These are phyloP conservation scores for Varanus salvator DNA, from an alignment of 2,113 vertebrate species.

Conservation along the genomic window DNA sequence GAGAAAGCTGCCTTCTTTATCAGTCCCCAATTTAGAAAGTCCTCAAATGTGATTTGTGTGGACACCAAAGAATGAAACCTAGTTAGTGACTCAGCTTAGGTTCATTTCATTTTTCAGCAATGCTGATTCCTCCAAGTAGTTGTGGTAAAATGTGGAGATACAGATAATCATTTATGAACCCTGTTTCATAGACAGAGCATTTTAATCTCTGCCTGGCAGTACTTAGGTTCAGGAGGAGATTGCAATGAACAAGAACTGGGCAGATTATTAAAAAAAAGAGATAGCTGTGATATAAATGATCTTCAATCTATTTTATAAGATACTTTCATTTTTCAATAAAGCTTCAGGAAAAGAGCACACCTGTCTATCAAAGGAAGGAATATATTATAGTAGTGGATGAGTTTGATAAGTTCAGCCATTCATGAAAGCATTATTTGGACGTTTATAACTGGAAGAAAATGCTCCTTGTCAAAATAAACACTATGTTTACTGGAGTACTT, in stretches of 20 bases:
- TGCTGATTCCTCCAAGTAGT: constrained; percentile 47
- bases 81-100: constrained; percentile 41
- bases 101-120: constrained; percentile 28
- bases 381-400: constrained; percentile 59
- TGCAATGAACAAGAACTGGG: constrained; percentile 72
- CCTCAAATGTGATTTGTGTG: constrained; percentile 61
- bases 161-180: constrained; percentile 68
- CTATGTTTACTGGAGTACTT: constrained; percentile 57
- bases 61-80: constrained; percentile 58
- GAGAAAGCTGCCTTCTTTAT: constrained; percentile 52
- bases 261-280: constrained; percentile 70
- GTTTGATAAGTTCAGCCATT: constrained; percentile 69
- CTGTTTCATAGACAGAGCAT: constrained; percentile 53
- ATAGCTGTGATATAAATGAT: constrained; percentile 75
- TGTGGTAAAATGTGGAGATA: constrained; percentile 55
- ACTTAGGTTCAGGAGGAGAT: constrained; percentile 54
- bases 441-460: constrained; percentile 64
- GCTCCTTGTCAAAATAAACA: constrained; percentile 60
- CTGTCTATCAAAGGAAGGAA: constrained; percentile 60
- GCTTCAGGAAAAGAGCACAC: constrained; percentile 70
- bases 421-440: constrained; percentile 65
- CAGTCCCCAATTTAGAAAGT: constrained; percentile 64
- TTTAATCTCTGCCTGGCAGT: constrained; percentile 68
- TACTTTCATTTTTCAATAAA: constrained; percentile 72
- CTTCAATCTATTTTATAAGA: constrained; percentile 71